These are phyloP conservation scores for Gorsachius goisagi DNA, from an alignment of 2,113 vertebrate species.

Conservation along the genomic window DNA sequence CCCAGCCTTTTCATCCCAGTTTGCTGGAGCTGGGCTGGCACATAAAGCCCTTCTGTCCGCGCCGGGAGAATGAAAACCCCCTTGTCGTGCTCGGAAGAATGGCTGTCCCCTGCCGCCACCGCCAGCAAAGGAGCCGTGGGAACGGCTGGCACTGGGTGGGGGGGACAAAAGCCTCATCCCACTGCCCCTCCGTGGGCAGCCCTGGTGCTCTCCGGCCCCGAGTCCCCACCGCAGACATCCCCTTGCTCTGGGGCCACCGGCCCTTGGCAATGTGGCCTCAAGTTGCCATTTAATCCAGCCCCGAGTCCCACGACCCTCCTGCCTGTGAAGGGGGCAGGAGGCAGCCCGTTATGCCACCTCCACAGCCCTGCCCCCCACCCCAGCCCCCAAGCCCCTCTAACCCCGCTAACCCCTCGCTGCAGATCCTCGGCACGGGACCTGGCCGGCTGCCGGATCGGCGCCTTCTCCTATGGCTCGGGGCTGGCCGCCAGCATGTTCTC, in stretches of 20 bases:
- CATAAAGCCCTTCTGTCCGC: not conserved
- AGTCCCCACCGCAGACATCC: not conserved
- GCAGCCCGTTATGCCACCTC: fast-evolving
- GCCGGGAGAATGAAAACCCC: not conserved
- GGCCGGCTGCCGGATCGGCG: conserved; percentile 71
- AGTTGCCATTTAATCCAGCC: not conserved
- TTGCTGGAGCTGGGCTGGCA: not conserved
- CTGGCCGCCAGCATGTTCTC: conserved; percentile 79
- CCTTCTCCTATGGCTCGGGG: conserved; percentile 79
- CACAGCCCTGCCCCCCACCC: not conserved
- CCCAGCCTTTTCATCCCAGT: not conserved
- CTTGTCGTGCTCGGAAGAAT: not conserved
- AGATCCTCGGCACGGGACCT: conserved; percentile 70
- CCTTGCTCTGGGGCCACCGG: not conserved
- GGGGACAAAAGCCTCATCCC: not conserved
- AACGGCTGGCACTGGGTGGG: not conserved
- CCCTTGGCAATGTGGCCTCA: not conserved
- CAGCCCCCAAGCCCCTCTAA: not conserved
- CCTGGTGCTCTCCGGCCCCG: not conserved
- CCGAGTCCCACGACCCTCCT: fast-evolving
- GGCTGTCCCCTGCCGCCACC: not conserved
- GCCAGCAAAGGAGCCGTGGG: not conserved
- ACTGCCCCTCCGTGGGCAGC: not conserved
- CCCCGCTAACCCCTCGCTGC: fast-evolving
- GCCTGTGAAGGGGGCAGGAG: not conserved